Evolutionary conservation across 2,113 vertebrate species (phyloP), one percentile per base, ranked within the genome.

Genomic region (Bettongia penicillata): DNA sequence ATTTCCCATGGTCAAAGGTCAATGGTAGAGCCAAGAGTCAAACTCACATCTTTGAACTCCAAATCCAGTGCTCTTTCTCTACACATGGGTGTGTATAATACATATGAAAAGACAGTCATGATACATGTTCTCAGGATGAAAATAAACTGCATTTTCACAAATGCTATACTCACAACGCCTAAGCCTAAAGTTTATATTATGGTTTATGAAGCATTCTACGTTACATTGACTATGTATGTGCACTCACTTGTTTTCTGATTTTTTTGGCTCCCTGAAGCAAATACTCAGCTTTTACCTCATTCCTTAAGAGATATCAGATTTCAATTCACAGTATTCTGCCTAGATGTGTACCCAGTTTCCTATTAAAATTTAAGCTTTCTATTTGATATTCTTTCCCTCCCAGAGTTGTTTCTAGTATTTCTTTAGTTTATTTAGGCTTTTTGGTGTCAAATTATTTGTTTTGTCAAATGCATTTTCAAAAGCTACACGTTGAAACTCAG

Each of bases 231-330:
- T 95, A 28, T 90, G 51, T 89, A 94, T 98, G 98, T 23, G 97
- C 97, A 93, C 96, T 98, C 96, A 97, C 97, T 97, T 89, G 97
- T 97, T 96, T 96, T 96, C 96, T 93, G 96, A 96, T 95, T 95
- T 98, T 98, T 94, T 98, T 96, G 93, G 95, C 96, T 98, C 96
- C 93, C 93, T 48, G 28, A 93, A 97, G 96, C 98, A 97, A 98
- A 98, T 97, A 97, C 95, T 96, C 96, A 95, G 97, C 96, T 98
- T 98, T 97, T 97, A 92, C 97, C 96, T 98, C 97, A 91, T 94
- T 98, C 98, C 96, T 98, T 96, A 94, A 51, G 97, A 97, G 96
- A 94, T 96, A 98, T 98, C 97, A 92, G 90, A 93, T 98, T 99
- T 97, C 98, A 94, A 10, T 37, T 9, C 97, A 52, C 11, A 11